Base-by-base conservation (phyloP, 2,888 invertebrate genomes). In the Ophion obscuratus region DNA sequence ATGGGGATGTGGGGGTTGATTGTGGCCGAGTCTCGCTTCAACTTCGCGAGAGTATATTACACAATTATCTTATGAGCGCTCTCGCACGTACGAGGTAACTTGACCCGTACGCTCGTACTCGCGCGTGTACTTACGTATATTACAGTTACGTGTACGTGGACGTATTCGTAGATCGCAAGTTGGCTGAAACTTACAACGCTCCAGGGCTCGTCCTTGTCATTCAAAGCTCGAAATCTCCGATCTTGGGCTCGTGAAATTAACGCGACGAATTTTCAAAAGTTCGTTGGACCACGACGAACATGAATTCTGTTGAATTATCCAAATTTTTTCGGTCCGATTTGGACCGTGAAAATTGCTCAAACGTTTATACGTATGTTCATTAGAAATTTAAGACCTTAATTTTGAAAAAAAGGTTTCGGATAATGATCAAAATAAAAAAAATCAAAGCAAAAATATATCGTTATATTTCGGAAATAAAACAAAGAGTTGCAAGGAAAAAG, bases 31-130 rank as follows among this genome's bases (percentile, higher is more conserved):
- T 64, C 44, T 80, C 64, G 70, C 84, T 76, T 71, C 64, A 57
- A 59, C 78, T 73, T 53, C 68, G 59, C 67, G 66, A 88, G 89
- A 90, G 92, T 90, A 90, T 90, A 92, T 92, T 92, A 92, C 90
- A 89, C 92, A 91, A 92, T 92, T 92, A 92, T 91, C 92, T 92
- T 90, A 92, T 91, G 90, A 91, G 90, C 90, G 90, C 53, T 53
- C 88, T 67, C 88, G 88, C 89, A 88, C 88, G 89, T 90, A 90
- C 87, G 87, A 89, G 88, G 53, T 68, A 88, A 87, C 88, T 88
- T 87, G 87, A 86, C 88, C 86, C 87, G 89, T 89, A 71, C 67
- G 68, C 80, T 81, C 71, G 61, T 74, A 71, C 76, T 44, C 66
- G 57, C 64, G 24, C 44, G 36, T 81, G 61, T 53, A 59, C 53